Conservation (phyloP, 35 echinoderm and acorn worm genomes). For the Holothuria glaberrima region DNA sequence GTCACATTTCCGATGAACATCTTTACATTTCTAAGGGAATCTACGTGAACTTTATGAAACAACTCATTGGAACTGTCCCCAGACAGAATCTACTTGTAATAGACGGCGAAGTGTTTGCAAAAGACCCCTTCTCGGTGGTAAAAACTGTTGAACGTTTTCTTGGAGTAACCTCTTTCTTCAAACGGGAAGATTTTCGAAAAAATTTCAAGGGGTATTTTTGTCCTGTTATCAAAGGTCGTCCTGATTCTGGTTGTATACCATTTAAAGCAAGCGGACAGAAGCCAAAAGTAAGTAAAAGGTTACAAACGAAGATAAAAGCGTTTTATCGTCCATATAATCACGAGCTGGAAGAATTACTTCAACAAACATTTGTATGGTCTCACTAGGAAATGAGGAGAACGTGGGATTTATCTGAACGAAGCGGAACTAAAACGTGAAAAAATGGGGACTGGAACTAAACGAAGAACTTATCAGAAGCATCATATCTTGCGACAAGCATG, state of each 20-base stretch:
- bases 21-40: too few relatives aligned
- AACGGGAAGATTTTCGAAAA: neutral
- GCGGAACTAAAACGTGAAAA: too few relatives aligned
- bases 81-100: conserved; percentile 9
- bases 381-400: too few relatives aligned
- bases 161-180: conserved; percentile 6
- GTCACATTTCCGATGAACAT: too few relatives aligned
- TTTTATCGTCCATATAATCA: conserved; percentile 40
- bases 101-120: conserved; percentile 31
- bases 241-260: conserved; percentile 1
- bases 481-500: too few relatives aligned
- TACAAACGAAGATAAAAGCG: neutral
- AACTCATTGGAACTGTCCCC: too few relatives aligned
- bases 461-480: too few relatives aligned
- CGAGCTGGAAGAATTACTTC: neutral
- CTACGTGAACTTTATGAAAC: too few relatives aligned
- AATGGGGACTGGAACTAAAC: too few relatives aligned
- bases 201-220: neutral
- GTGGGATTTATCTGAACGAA: too few relatives aligned
- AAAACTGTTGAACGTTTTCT: neutral
- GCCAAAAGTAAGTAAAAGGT: neutral
- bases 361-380: conserved; percentile 1
- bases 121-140: neutral
- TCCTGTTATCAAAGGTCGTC: conserved; percentile 5
- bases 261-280: neutral